phyloP scores from a whole-genome alignment of 1,140 invertebrate genomes.

The Octopus sinensis region DNA sequence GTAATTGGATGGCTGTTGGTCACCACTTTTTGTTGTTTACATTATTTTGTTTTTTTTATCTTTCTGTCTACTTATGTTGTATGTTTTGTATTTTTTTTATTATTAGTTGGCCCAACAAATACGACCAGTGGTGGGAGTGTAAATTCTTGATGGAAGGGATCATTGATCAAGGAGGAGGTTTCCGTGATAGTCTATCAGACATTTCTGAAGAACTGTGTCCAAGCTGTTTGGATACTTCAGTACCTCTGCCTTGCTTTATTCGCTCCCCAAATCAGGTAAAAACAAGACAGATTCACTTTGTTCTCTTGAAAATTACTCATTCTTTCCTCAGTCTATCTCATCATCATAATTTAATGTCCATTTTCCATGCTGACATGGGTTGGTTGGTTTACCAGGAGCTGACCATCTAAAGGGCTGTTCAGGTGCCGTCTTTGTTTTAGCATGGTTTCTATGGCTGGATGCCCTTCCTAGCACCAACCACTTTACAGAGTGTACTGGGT shows the following conservation, averaged over 20 bases:
- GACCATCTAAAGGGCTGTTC: too few species aligned
- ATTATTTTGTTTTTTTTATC: neutral
- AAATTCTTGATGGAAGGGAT: conserved; percentile 58
- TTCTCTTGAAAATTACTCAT: too few species aligned
- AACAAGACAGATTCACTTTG: neutral
- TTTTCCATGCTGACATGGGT: too few species aligned
- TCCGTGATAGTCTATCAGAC: conserved; percentile 57
- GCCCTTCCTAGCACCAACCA: too few species aligned
- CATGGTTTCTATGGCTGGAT: too few species aligned
- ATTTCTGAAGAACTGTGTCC: conserved; percentile 58
- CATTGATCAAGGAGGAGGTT: conserved; percentile 57
- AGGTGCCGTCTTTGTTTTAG: too few species aligned
- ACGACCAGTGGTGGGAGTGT: conserved; percentile 59
- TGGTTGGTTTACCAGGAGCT: too few species aligned
- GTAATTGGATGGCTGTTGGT: too few species aligned
- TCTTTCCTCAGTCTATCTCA: too few species aligned
- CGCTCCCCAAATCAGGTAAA: conserved; percentile 56
- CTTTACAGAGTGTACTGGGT: too few species aligned
- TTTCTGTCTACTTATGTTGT: neutral
- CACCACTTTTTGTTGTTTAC: too few species aligned
- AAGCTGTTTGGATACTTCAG: conserved; percentile 36
- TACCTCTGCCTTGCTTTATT: conserved; percentile 54
- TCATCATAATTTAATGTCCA: too few species aligned
- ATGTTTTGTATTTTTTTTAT: conserved; percentile 13
- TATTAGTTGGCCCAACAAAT: conserved; percentile 47